Evolutionary conservation across 2,797 vertebrate species (phyloP), one percentile per base, ranked within the genome.

Genomic region (Hemitrygon akajei): DNA sequence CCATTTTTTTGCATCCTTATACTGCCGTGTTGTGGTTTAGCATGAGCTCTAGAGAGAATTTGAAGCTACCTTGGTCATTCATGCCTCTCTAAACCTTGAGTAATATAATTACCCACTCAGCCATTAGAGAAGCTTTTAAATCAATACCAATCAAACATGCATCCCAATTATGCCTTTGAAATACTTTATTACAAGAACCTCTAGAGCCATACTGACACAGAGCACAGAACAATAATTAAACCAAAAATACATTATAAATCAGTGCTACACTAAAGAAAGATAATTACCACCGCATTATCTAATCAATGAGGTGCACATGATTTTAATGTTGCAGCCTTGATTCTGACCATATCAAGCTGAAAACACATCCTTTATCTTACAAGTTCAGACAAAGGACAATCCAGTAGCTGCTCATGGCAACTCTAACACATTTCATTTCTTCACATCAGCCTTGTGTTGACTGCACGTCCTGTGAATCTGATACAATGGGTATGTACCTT

Each of bases 221-320:
- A 89, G 63, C 86, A 89, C 69, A 69, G 86, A 89, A 89, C 63
- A 69, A 37, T 89, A 89, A 89, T 89, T 69, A 89, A 89, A 89
- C 60, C 66, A 89, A 89, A 89, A 89, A 69, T 69, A 89, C 86
- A 37, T 86, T 86, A 86, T 60, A 86, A 86, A 60, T 69, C 86
- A 89, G 18, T 69, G n/a, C 60, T 37, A 89, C 86, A 89, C 20
- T 87, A 34, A 80, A 58, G 58, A 87, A n/a, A 66, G 66, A 69
- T 66, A 89, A 34, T 69, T 89, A 89, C 16, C 7, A 37, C 14
- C 34, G 16, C 6, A 89, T 89, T 66, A 89, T 63, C 18, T 10
- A 89, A 25, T 89, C 63, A 89, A 22, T 69, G 66, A 69, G n/a
- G 86, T 89, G n/a, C 86, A 69, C 37, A 7, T 20, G 7, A 69